Conservation (phyloP, 2,888 invertebrate species). For the Aphelenchoides bicaudatus region DNA sequence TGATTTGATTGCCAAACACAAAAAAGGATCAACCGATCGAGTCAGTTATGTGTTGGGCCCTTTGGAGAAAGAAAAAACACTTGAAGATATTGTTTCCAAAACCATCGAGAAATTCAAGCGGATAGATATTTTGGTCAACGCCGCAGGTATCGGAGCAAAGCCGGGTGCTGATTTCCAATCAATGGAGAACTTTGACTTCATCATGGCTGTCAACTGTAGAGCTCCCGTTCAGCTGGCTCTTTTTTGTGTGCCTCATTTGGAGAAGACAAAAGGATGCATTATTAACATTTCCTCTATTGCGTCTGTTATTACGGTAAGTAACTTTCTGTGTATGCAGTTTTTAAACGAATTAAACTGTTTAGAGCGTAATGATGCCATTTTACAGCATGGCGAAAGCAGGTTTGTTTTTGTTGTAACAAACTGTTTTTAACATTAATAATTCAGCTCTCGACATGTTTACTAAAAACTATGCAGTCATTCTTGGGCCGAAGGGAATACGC, state of each 20-base stretch:
- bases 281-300: slow-evolving; percentile 15
- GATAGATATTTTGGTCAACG: slow-evolving; percentile 11
- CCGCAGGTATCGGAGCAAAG: slow-evolving; percentile 11
- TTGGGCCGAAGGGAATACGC: slow-evolving; percentile 21
- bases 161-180: not conserved
- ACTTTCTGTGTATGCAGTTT: no score
- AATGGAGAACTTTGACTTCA: slow-evolving; percentile 18
- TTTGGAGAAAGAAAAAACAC: slow-evolving; percentile 9
- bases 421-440: no score
- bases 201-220: slow-evolving; percentile 14
- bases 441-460: slow-evolving; percentile 19
- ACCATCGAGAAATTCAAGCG: not conserved
- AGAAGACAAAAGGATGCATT: slow-evolving; percentile 18
- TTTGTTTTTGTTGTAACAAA: no score
- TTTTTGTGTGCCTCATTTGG: slow-evolving; percentile 15
- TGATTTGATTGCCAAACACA: no score
- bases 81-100: not conserved
- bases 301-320: slow-evolving; percentile 4
- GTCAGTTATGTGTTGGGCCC: not conserved
- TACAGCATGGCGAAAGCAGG: slow-evolving; percentile 24
- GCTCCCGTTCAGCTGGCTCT: slow-evolving; percentile 11
- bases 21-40: not conserved
- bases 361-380: slow-evolving; percentile 11
- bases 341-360: no score
- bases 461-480: slow-evolving; percentile 12